A percentile compares a stretch with the other conserved stretches of the same genome.
These are phyloP conservation scores for Sandelia bainsii DNA, from an alignment of 2,797 vertebrate genomes.

Conservation along the genomic window DNA sequence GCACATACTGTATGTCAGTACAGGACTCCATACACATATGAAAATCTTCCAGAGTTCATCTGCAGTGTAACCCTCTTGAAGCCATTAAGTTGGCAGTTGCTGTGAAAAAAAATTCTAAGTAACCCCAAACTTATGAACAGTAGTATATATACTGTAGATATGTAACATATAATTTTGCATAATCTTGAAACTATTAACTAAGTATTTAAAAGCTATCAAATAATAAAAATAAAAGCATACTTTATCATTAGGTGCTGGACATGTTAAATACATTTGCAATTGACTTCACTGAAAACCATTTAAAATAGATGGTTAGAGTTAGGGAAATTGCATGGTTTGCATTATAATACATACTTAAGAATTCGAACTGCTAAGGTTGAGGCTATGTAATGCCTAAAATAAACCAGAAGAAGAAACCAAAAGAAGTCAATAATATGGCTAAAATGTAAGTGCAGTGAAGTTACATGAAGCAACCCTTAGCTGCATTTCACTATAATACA, in stretches of 20 bases:
- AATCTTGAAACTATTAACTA: too few relatives aligned
- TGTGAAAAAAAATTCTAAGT: not conserved
- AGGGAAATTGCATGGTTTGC: too few relatives aligned
- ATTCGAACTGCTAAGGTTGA: not conserved
- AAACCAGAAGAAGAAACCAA: not conserved
- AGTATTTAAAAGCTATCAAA: too few relatives aligned
- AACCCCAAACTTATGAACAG: too few relatives aligned
- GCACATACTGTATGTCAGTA: not conserved
- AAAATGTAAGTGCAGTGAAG: not conserved
- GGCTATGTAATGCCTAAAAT: not conserved
- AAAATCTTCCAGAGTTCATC: slow-evolving; percentile 19
- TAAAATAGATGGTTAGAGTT: too few relatives aligned
- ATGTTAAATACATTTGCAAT: too few relatives aligned
- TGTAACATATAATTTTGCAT: too few relatives aligned
- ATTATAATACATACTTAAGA: too few relatives aligned
- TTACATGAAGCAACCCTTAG: slow-evolving; percentile 19
- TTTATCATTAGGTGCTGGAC: too few relatives aligned
- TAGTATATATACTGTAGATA: too few relatives aligned
- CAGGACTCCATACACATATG: not conserved
- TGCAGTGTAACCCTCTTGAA: not conserved
- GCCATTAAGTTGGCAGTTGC: slow-evolving; percentile 11
- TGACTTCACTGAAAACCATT: too few relatives aligned
- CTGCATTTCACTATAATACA: slow-evolving; percentile 14
- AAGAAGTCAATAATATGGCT: not conserved
- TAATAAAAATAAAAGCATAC: too few relatives aligned